Evolutionary conservation across 92 coral and sea anemone species (phyloP).

Genomic region (Desmophyllum pertusum): DNA sequence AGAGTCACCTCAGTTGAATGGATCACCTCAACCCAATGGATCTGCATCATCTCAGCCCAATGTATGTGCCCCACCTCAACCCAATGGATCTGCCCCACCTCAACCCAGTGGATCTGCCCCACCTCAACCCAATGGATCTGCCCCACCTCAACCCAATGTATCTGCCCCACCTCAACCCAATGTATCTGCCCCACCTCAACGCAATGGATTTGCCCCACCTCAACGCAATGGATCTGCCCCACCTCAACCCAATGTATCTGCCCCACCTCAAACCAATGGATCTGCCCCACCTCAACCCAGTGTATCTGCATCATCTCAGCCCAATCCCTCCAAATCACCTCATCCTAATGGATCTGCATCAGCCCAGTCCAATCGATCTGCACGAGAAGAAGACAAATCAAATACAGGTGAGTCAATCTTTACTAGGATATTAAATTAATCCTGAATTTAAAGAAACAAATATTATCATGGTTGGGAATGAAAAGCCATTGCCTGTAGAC

Average conservation of each 20-base stretch:
- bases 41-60: neutral
- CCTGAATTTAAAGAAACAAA: too few relatives aligned
- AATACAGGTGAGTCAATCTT: too few relatives aligned
- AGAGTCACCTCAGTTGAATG: neutral
- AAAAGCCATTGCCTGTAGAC: too few relatives aligned
- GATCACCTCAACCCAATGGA: neutral
- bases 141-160: neutral
- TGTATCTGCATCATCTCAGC: neutral
- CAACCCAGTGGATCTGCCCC: neutral
- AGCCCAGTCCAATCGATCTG: neutral
- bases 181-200: neutral
- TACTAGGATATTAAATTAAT: too few relatives aligned
- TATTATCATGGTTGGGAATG: too few relatives aligned
- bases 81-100: neutral
- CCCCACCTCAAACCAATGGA: neutral
- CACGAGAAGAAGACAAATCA: too few relatives aligned
- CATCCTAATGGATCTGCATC: neutral
- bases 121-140: neutral
- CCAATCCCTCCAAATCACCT: neutral
- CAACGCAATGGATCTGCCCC: too few relatives aligned
- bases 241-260: too few relatives aligned
- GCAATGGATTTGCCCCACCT: neutral
- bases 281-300: neutral
- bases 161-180: neutral
- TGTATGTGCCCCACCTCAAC: neutral